phyloP scores from a whole-genome alignment of 2,888 invertebrate genomes.

The Amaurobius ferox region DNA sequence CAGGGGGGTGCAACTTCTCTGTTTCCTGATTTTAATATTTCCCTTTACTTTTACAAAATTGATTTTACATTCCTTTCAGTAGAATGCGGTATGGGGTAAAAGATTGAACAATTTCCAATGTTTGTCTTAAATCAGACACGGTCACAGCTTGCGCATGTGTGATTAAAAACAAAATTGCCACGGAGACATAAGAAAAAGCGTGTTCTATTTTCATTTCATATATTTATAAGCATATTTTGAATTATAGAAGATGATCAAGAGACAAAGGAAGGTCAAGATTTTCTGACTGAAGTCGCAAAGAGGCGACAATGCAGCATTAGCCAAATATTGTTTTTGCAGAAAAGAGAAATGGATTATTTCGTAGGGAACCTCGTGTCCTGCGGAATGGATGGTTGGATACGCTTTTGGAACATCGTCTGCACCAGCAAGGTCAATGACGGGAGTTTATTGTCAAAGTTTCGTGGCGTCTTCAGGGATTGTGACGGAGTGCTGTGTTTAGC shows the following conservation, averaged over 20 bases:
- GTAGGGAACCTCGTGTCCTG: conserved; percentile 85
- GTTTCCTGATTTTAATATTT: too few relatives aligned
- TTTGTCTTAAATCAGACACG: too few relatives aligned
- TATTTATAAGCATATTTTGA: neutral
- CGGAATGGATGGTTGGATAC: conserved; percentile 85
- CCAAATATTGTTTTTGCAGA: conserved; percentile 83
- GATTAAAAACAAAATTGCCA: too few relatives aligned
- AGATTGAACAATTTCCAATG: too few relatives aligned
- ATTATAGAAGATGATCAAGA: neutral
- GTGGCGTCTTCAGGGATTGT: conserved; percentile 83
- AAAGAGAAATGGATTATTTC: conserved; percentile 80
- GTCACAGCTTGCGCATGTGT: too few relatives aligned
- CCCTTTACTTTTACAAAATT: too few relatives aligned
- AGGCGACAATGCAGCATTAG: conserved; percentile 78
- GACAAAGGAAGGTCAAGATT: neutral
- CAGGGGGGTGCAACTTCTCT: too few relatives aligned
- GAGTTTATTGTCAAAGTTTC: conserved; percentile 84
- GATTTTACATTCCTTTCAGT: too few relatives aligned
- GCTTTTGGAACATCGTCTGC: conserved; percentile 89
- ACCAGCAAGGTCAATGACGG: conserved; percentile 79
- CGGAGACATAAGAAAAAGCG: too few relatives aligned
- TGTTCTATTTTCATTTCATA: too few relatives aligned
- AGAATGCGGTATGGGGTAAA: too few relatives aligned
- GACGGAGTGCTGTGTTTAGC: conserved; percentile 83
- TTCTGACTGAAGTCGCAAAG: conserved; percentile 12